Conservation (phyloP, 2,888 invertebrate species). For the Drosophila kuntzei region DNA sequence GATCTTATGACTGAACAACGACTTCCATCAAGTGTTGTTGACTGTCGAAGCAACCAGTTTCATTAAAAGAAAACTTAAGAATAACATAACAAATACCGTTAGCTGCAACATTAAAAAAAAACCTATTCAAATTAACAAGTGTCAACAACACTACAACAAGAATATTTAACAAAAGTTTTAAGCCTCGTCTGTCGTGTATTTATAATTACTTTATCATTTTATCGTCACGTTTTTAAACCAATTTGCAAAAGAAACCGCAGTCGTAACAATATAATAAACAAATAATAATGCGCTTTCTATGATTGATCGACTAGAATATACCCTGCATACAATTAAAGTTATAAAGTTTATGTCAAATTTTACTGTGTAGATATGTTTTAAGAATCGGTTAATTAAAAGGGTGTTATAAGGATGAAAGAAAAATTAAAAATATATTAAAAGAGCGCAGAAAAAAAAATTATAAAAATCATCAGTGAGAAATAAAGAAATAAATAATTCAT, state of each 20-base stretch:
- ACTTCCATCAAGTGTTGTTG: slow-evolving; percentile 6
- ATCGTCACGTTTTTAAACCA: slow-evolving; percentile 27
- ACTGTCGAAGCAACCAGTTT: slow-evolving; percentile 12
- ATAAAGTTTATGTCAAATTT: too few species aligned
- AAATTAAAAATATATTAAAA: neutral
- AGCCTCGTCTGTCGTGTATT: slow-evolving; percentile 1
- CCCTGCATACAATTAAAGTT: neutral
- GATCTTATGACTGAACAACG: neutral
- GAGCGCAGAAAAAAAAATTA: too few species aligned
- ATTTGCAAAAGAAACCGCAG: slow-evolving; percentile 15
- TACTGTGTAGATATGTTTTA: too few species aligned
- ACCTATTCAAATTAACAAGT: slow-evolving; percentile 18
- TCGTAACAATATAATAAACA: slow-evolving; percentile 3
- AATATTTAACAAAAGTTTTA: slow-evolving; percentile 1
- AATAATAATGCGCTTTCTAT: neutral
- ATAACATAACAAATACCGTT: slow-evolving; percentile 18
- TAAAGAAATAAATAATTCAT: too few species aligned
- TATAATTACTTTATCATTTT: slow-evolving; percentile 27
- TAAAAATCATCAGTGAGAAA: too few species aligned
- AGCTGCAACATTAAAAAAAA: slow-evolving; percentile 6
- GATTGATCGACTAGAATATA: neutral
- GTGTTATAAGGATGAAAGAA: too few species aligned
- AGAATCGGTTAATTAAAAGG: too few species aligned
- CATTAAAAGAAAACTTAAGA: slow-evolving; percentile 5
- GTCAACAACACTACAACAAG: slow-evolving; percentile 18